A percentile compares a stretch with the other conserved stretches of the same genome.
Evolutionary conservation across 2,113 vertebrate species (phyloP).

Genomic region (Sminthopsis crassicaudata): DNA sequence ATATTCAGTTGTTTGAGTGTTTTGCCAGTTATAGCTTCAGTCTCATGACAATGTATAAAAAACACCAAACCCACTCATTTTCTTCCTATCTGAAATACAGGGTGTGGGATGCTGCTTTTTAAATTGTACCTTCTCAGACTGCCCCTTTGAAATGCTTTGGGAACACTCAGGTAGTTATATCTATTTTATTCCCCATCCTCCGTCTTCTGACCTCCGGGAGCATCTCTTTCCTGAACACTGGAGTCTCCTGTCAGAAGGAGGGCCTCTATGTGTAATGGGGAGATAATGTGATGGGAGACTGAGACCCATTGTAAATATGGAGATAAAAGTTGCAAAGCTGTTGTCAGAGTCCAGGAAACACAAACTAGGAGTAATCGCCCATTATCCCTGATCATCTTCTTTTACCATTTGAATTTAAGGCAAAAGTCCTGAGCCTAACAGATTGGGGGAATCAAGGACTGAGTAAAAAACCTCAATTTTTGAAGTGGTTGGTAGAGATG

Average conservation of each 20-base stretch:
- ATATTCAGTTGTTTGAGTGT: constrained; percentile 57
- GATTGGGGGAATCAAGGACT: background rate
- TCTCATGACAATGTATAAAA: constrained; percentile 61
- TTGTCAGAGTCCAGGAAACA: constrained; percentile 23
- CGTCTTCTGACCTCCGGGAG: constrained; percentile 8
- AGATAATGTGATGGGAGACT: background rate
- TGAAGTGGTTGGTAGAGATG: constrained; percentile 15
- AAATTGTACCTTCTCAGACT: constrained; percentile 52
- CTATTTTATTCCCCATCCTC: constrained; percentile 47
- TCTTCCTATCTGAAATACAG: constrained; percentile 26
- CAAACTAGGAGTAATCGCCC: background rate
- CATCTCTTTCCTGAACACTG: constrained; percentile 27
- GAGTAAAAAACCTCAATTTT: background rate
- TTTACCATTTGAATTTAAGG: constrained; percentile 21
- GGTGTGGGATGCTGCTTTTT: constrained; percentile 47
- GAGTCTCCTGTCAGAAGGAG: constrained; percentile 40
- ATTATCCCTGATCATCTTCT: background rate
- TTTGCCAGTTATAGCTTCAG: constrained; percentile 14
- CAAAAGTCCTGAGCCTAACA: background rate
- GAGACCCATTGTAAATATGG: constrained; percentile 19
- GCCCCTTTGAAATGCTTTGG: constrained; percentile 58
- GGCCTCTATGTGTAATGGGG: constrained; percentile 45
- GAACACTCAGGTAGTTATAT: constrained; percentile 41
- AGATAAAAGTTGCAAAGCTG: background rate
- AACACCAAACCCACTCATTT: constrained; percentile 58